Base-by-base conservation (phyloP, 2,797 vertebrate species). In the Ceryle rudis region DNA sequence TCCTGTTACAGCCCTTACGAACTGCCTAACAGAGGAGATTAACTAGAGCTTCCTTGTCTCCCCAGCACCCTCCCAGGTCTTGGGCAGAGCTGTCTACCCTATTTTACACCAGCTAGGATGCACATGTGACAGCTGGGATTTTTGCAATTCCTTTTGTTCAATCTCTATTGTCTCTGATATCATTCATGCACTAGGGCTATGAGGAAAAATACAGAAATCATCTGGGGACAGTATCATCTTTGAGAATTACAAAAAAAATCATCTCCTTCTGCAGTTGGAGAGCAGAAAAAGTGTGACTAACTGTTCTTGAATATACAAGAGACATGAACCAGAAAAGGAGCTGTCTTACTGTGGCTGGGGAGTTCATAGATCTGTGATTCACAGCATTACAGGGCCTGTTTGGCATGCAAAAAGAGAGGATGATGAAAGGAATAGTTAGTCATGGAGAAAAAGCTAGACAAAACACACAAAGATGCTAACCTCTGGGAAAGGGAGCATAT, bases 331-430 rank as follows among this genome's bases (percentile, higher is more conserved):
- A 95, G 79, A 86, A 93, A 89, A 91, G 69, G 26, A 93, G 46
- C 18, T 86, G 62, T 85, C 44, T 92, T 94, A 42, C 82, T 58
- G 81, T 62, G 91, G 79, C 90, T 88, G 79, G 33, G 86, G 94
- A 95, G 84, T 92, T 92, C 95, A 93, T 31, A 85, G 87, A 93
- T 91, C 85, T 91, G 75, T 96, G 96, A 96, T 94, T 96, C 94
- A 96, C 58, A 87, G 89, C 69, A 92, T 94, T 92, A 94, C 52
- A 74, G 52, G 79, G 69, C 49, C 84, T n/a, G 83, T 83, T 94
- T 96, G 79, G 89, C 89, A 95, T 93, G 89, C 89, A 94, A 81
- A 96, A 92, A 81, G 79, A 94, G 41, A 77, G 15, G 41, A 92
- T 75, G 94, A 89, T 96, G 92, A 97, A 97, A 97, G 79, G 72